These are phyloP conservation scores for Pollenia griseotomentosa DNA, from an alignment of 2,888 invertebrate species.

Conservation along the genomic window DNA sequence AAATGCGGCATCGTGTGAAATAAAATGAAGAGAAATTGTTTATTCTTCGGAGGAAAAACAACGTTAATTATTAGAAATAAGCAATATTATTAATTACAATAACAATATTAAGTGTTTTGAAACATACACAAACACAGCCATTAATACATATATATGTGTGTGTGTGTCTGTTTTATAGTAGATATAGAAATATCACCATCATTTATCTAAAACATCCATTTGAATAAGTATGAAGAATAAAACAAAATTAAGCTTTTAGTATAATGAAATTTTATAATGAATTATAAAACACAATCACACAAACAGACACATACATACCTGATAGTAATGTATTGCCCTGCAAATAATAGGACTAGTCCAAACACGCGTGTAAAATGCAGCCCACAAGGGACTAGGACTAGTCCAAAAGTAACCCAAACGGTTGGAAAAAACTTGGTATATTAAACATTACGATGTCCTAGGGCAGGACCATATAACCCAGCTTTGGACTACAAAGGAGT, in stretches of 20 bases:
- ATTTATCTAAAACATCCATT: slow-evolving; percentile 52
- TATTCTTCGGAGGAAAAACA: slow-evolving; percentile 43
- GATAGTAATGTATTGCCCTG: no score
- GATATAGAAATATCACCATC: slow-evolving; percentile 27
- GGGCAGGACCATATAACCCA: no score
- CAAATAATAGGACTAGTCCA: no score
- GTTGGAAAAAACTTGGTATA: no score
- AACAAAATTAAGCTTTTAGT: slow-evolving; percentile 70
- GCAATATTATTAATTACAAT: slow-evolving; percentile 72
- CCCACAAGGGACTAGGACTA: no score
- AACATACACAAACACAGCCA: slow-evolving; percentile 1
- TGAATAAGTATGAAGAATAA: slow-evolving; percentile 39
- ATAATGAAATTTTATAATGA: slow-evolving; percentile 60
- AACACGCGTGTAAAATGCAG: no score
- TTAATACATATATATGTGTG: neutral
- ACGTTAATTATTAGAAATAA: slow-evolving; percentile 69
- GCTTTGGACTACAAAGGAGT: no score
- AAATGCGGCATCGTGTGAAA: slow-evolving; percentile 33
- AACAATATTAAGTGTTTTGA: slow-evolving; percentile 48
- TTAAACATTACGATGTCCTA: no score
- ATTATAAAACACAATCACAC: slow-evolving; percentile 8
- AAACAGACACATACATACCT: no score
- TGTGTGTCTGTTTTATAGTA: neutral
- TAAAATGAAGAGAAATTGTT: slow-evolving; percentile 30
- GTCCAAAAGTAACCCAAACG: no score